Base-by-base conservation (phyloP, 2,797 vertebrate genomes). In the Novumbra hubbsi region DNA sequence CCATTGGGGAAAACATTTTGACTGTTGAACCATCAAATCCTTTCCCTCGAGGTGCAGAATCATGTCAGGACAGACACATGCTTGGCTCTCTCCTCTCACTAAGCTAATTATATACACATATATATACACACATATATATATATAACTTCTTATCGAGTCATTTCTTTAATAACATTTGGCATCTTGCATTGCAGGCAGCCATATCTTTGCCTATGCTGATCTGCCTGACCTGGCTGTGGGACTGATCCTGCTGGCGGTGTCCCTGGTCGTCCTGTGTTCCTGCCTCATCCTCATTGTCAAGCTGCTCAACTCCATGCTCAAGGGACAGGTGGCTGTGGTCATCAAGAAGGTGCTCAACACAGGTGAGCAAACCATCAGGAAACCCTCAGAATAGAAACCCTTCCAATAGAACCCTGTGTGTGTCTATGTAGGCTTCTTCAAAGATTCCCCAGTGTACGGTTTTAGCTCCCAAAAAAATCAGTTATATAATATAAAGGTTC, bases 331-430 rank as follows among this genome's bases (percentile, higher is more conserved):
- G 52, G 96, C 97, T 0, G 73, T 91, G 1, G 76, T 96, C 89
- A 99, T 99, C 93, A 99, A 98, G 93, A 99, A 98, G 87, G 94
- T 96, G 38, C 90, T 99, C 85, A 99, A 99, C 89, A 99, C 96
- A 50, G 98, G 98, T 98, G 91, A 77, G 78, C 68, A 11, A 11
- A n/a, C 28, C 41, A 11, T 38, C 34, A 38, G 34, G 34, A 38
- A 38, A 38, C 34, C 34, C 34, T 38, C n/a, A n/a, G n/a, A n/a
- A n/a, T n/a, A 38, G 14, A 45, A 11, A 45, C 6, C 2, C 9
- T 12, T 12, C 3, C 9, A 38, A 38, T 38, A 38, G 34, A 38
- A 45, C 41, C 9, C 41, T 11, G 41, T 45, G 14, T 11, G 41
- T 45, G 2, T 45, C 14, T 45, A 45, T 45, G 41, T 45, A 11